Evolutionary conservation across 1,140 invertebrate genomes (phyloP), one percentile per base, ranked within the genome.

Genomic region (Physella acuta): DNA sequence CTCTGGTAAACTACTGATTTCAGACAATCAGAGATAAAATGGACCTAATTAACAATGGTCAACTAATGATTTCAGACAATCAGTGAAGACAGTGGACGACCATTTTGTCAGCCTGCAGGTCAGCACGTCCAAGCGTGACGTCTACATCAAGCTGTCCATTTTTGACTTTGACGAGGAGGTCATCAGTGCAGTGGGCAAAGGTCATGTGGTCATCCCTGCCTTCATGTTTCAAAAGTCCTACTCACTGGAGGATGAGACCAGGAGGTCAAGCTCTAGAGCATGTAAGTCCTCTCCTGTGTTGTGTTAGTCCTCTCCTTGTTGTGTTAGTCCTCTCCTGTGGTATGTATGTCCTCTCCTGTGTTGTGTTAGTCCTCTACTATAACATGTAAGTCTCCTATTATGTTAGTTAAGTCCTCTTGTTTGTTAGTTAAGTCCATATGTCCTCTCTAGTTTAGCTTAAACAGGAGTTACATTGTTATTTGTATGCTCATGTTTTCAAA

Each of bases 41-140:
- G n/a, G n/a, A n/a, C n/a, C n/a, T n/a, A n/a, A n/a, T n/a, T n/a
- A n/a, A n/a, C n/a, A n/a, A n/a, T n/a, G n/a, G n/a, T n/a, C n/a
- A n/a, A n/a, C n/a, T 49, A n/a, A n/a, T 56, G 53, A n/a, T 26
- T n/a, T 16, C 58, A 68, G 58, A 53, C 67, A 72, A 55, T 52
- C 79, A 20, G 82, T 85, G 24, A 83, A 81, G 59, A 81, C 85
- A 20, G 72, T 67, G 26, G 84, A 85, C 33, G 83, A 85, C 60
- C 82, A 85, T 62, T 65, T 85, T 39, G 73, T 74, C n/a, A 84
- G 79, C 65, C 70, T 85, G 24, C 84, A 85, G 72, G 59, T 85
- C 58, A 76, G 75, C 34, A 84, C 83, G 5, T 85, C 84, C n/a
- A 84, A 84, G 71, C 74, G 72, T 39, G 84, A 85, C 66, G 82